Evolutionary conservation across 1,140 invertebrate genomes (phyloP), one percentile per base, ranked within the genome.

Genomic region (Zaprionus africanus): DNA sequence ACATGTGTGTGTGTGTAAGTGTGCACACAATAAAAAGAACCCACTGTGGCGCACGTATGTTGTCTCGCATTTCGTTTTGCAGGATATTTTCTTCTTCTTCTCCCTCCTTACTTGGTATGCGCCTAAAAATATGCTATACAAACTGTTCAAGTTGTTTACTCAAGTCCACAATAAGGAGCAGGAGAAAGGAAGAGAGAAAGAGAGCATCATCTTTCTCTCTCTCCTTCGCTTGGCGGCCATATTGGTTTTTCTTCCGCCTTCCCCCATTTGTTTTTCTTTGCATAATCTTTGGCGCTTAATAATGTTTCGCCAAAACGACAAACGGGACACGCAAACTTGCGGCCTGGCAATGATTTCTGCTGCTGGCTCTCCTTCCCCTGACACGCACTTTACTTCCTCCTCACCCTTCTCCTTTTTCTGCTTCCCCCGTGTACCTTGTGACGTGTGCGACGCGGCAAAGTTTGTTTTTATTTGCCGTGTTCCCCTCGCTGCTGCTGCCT

Each of bases 251-350:
- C 46, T 36, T 34, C 38, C 28, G 15, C 34, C 7, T 7, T n/a
- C 28, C 51, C 5, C 15, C 79, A 72, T 79, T 72, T 85, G 76
- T 71, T 85, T 73, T 90, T 90, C 76, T 61, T 53, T 68, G 72
- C 76, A 73, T 81, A 90, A 84, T 82, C 81, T 83, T 78, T 73
- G 61, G 69, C 63, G 68, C 72, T 80, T 88, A 83, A 88, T 88
- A 88, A 77, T 79, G 60, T 76, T 76, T 81, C 63, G 71, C 43
- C 46, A 61, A 66, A 38, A 38, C 54, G 68, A 67, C 69, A 72
- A 62, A 56, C 43, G 67, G 82, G 59, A 69, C 84, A 84, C 84
- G 84, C 84, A 84, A 88, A 71, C 81, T 66, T 81, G 81, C 58
- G 84, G 84, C 75, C 75, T 79, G 70, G 49, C 73, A 74, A 67